These are phyloP conservation scores for Microcaecilia unicolor DNA, from an alignment of 2,797 vertebrate species.

Conservation along the genomic window DNA sequence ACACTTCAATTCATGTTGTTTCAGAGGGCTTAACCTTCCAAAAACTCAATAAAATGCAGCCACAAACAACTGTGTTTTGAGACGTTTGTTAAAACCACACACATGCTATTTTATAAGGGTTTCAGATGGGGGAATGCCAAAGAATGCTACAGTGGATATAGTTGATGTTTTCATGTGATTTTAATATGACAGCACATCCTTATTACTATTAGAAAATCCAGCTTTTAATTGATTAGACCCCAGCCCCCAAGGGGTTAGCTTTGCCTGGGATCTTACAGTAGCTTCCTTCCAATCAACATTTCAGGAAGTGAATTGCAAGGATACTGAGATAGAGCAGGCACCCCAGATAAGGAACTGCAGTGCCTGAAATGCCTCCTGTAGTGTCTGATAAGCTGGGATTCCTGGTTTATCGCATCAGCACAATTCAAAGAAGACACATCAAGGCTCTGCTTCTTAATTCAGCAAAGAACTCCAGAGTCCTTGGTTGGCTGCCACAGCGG, in stretches of 20 bases:
- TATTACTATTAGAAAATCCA: no score
- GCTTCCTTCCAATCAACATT: constrained; percentile 49
- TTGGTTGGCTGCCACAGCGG: constrained; percentile 1
- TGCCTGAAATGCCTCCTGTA: constrained; percentile 37
- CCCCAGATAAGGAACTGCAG: constrained; percentile 45
- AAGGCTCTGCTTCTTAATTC: constrained; percentile 20
- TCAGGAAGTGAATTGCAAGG: constrained; percentile 62
- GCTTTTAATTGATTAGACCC: no score
- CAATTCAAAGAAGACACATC: constrained; percentile 33
- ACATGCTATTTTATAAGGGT: no score
- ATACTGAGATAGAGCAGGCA: constrained; percentile 27
- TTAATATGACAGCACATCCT: no score
- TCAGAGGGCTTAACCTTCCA: no score
- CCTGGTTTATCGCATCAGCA: constrained; percentile 38
- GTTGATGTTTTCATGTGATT: no score
- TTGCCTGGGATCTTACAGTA: constrained; percentile 21
- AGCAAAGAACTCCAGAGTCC: constrained; percentile 11
- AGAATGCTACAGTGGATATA: no score
- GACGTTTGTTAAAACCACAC: no score
- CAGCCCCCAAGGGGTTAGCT: not conserved
- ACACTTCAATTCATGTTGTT: no score
- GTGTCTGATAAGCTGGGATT: constrained; percentile 59
- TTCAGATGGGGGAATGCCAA: no score
- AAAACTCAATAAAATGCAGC: no score
- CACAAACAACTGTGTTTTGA: no score